Percentiles rank a stretch among this genome's conserved stretches.
Evolutionary conservation across 2,113 vertebrate species (phyloP).

Genomic region (Poeciliopsis turrubarensis): DNA sequence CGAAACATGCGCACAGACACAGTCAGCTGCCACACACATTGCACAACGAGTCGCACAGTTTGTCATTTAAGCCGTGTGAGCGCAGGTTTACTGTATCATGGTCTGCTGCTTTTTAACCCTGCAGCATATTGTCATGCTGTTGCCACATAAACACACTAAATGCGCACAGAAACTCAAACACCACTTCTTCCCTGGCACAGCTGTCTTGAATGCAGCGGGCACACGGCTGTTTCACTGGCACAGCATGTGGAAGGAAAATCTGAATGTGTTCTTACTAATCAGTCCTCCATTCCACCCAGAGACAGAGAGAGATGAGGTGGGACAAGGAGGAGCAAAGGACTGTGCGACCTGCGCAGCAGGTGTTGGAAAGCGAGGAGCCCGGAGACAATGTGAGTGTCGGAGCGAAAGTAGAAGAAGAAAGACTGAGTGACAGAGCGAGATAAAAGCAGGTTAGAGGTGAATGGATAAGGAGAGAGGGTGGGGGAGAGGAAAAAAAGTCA

Average conservation of each 20-base stretch:
- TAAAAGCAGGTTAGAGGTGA: slow-evolving; percentile 69
- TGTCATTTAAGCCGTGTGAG: slow-evolving; percentile 46
- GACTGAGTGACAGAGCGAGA: slow-evolving; percentile 44
- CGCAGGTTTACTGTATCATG: slow-evolving; percentile 49
- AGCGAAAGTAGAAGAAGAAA: slow-evolving; percentile 44
- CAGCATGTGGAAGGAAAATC: slow-evolving; percentile 84
- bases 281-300: slow-evolving; percentile 77
- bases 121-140: slow-evolving; percentile 27
- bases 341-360: slow-evolving; percentile 59
- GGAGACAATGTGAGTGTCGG: slow-evolving; percentile 48
- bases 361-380: slow-evolving; percentile 64
- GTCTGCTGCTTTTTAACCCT: slow-evolving; percentile 51
- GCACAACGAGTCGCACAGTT: slow-evolving; percentile 35
- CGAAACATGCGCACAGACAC: slow-evolving; percentile 11
- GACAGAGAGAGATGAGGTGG: slow-evolving; percentile 60
- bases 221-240: slow-evolving; percentile 80
- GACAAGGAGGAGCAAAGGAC: slow-evolving; percentile 39
- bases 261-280: slow-evolving; percentile 85
- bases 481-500: slow-evolving; percentile 27
- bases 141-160: slow-evolving; percentile 26
- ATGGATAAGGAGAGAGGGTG: slow-evolving; percentile 40
- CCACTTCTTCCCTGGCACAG: slow-evolving; percentile 78
- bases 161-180: slow-evolving; percentile 60
- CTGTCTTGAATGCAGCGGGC: slow-evolving; percentile 76
- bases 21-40: slow-evolving; percentile 34